Conservation (phyloP, 2,888 invertebrate species). For the Tetramorium bicarinatum region DNA sequence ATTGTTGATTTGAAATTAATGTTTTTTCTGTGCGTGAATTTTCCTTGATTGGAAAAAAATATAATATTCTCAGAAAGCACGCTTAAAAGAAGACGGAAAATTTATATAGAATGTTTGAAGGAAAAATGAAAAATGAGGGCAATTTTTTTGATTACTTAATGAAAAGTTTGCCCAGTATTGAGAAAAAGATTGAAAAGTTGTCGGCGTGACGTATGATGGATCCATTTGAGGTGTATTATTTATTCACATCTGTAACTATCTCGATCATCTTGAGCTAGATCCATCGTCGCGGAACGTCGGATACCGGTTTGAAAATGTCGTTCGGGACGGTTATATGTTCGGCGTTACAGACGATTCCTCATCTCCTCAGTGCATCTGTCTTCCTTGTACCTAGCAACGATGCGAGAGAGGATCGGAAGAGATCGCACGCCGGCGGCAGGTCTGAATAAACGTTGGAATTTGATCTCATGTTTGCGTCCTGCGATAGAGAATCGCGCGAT, state of each 20-base stretch:
- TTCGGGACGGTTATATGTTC: slow-evolving; percentile 55
- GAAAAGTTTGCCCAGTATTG: neutral
- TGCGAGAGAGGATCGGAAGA: slow-evolving; percentile 16
- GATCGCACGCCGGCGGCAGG: slow-evolving; percentile 43
- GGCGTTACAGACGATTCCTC: slow-evolving; percentile 58
- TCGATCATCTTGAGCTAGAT: slow-evolving; percentile 54
- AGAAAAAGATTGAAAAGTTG: slow-evolving; percentile 10
- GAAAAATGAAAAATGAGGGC: neutral
- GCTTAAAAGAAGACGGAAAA: neutral
- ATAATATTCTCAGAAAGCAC: neutral
- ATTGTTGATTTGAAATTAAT: too few relatives aligned
- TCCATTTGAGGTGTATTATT: slow-evolving; percentile 44
- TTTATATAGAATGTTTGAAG: neutral
- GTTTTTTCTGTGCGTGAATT: neutral
- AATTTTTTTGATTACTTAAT: slow-evolving; percentile 3
- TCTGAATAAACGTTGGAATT: slow-evolving; percentile 72
- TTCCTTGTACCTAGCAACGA: slow-evolving; percentile 18
- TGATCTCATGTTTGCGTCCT: slow-evolving; percentile 77
- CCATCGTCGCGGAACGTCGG: slow-evolving; percentile 50
- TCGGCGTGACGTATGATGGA: slow-evolving; percentile 20
- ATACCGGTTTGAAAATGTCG: slow-evolving; percentile 64
- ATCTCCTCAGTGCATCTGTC: slow-evolving; percentile 27
- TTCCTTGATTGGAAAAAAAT: neutral
- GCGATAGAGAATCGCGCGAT: slow-evolving; percentile 24
- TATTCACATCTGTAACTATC: slow-evolving; percentile 52